Evolutionary conservation across 2,888 invertebrate species (phyloP).

Genomic region (Gortyna flavago): DNA sequence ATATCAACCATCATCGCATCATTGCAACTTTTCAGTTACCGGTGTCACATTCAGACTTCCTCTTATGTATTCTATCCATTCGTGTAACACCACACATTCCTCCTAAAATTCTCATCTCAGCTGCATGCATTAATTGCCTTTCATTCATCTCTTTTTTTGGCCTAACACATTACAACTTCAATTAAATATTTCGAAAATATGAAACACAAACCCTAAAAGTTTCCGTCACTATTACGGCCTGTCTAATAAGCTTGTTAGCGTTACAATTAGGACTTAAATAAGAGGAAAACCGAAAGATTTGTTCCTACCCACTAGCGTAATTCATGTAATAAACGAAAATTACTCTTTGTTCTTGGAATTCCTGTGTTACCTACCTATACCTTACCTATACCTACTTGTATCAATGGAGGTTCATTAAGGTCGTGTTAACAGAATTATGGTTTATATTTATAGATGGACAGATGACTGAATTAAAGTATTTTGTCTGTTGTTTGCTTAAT

Average conservation of each 20-base stretch:
- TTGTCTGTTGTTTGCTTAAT: not conserved
- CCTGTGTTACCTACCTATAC: too few species aligned
- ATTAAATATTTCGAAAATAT: not conserved
- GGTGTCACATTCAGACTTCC: not conserved
- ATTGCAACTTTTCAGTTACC: not conserved
- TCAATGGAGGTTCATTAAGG: not conserved
- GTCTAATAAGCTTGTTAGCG: conserved; percentile 80
- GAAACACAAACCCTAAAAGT: not conserved
- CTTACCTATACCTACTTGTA: not conserved
- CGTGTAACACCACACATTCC: not conserved
- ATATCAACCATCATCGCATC: too few species aligned
- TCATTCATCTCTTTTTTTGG: too few species aligned
- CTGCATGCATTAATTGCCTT: not conserved
- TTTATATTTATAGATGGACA: not conserved
- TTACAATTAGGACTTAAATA: conserved; percentile 70
- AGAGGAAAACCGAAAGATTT: conserved; percentile 68
- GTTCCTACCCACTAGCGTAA: conserved; percentile 65
- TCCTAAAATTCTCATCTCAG: not conserved
- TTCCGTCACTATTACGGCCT: conserved; percentile 27
- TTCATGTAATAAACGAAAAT: conserved; percentile 76
- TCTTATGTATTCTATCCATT: not conserved
- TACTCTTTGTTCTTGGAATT: conserved; percentile 72
- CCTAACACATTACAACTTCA: not conserved
- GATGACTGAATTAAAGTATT: not conserved
- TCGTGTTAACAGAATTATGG: not conserved